phyloP scores from a whole-genome alignment of 2,113 vertebrate species.

The Anarhynchus alexandrinus region DNA sequence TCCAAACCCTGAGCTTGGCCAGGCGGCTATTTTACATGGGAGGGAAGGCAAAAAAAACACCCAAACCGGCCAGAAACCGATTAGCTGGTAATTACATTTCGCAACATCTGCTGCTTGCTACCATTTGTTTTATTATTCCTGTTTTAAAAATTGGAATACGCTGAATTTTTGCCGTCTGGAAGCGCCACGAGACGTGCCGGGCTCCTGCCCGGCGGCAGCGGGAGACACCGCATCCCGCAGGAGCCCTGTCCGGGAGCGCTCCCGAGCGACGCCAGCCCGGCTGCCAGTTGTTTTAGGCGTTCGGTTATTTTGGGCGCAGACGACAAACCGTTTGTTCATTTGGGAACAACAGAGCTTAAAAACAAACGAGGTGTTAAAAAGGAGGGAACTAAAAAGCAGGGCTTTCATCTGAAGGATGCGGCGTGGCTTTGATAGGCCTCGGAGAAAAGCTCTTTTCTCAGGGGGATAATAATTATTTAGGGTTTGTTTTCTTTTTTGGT shows the following conservation, averaged over 20 bases:
- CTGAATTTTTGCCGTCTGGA: slow-evolving; percentile 54
- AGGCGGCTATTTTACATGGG: background rate
- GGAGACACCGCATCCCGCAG: fast-evolving
- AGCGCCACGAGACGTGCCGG: background rate
- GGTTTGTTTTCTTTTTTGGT: background rate
- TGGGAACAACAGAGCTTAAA: background rate
- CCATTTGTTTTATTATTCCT: slow-evolving; percentile 64
- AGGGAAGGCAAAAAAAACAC: too few relatives aligned
- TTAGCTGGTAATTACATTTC: slow-evolving; percentile 59
- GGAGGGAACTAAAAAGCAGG: background rate
- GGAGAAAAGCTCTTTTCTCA: background rate
- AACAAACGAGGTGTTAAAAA: slow-evolving; percentile 40
- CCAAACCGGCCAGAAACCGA: background rate
- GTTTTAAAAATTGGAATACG: slow-evolving; percentile 40
- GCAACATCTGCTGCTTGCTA: slow-evolving; percentile 63
- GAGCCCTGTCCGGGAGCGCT: background rate
- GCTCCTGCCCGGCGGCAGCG: background rate
- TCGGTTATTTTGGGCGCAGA: background rate
- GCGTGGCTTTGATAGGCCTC: background rate
- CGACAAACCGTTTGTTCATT: background rate
- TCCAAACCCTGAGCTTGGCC: background rate
- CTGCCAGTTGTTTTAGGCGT: background rate
- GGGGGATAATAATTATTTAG: background rate
- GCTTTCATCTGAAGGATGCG: slow-evolving; percentile 46
- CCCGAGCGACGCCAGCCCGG: background rate